Base-by-base conservation (phyloP, 2,113 vertebrate genomes). In the Phalacrocorax brasilianus region DNA sequence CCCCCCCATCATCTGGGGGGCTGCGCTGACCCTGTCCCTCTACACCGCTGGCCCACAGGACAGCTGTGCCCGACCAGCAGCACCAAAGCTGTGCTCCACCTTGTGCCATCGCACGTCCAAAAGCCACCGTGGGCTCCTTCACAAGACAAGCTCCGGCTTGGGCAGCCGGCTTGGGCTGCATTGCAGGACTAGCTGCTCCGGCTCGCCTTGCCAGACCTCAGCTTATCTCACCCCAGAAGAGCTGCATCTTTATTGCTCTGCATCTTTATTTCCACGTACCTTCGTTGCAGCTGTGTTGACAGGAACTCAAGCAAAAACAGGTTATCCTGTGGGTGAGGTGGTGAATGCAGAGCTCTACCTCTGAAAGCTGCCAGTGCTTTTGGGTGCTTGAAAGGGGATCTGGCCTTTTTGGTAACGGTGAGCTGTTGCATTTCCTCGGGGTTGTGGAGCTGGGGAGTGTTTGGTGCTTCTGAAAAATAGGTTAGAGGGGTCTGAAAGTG, bases 261-360 rank as follows among this genome's bases (percentile, higher is more conserved):
- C 62, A 61, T 72, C 95, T 90, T 58, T 26, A 42, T 59, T 83
- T 86, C 76, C 86, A 6, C 12, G 32, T 35, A 58, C 38, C 53
- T 67, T 38, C 47, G 0, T 24, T 55, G 68, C 96, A 96, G 96
- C 95, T 96, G 96, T 95, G 95, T 96, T 97, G 93, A 96, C 7
- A 40, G 86, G 8, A 96, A 77, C 91, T 75, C 9, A 42, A 85
- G 40, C 56, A 0, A 33, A 92, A 93, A 59, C 94, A 91, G 86
- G 76, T 95, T 81, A 33, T 67, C 72, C 75, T 9, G 92, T 63
- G 93, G 96, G 93, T 94, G 92, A 93, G 79, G 63, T 28, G 33
- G 42, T 18, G 32, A 26, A 21, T 1, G 20, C 3, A 47, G 88
- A 58, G 63, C 85, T 35, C 3, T 0, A 49, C 55, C 44, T 47